Percentiles rank a stretch among this genome's conserved stretches.
These are phyloP conservation scores for Rhaphigaster nebulosa DNA, from an alignment of 2,888 invertebrate species.

Conservation along the genomic window DNA sequence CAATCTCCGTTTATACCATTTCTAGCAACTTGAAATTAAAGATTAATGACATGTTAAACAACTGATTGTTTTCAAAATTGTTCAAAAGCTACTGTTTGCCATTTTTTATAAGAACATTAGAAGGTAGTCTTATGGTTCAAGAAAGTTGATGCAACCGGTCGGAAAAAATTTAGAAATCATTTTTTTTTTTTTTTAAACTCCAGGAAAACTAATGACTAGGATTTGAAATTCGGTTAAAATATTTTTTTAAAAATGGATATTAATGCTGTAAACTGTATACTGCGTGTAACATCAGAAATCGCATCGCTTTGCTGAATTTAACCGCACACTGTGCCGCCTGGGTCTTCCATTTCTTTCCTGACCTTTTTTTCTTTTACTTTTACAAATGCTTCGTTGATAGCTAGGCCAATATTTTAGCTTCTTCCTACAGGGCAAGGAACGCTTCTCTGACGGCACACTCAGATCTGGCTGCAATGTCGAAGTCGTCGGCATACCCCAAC, in stretches of 20 bases:
- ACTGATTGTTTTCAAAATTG: neutral
- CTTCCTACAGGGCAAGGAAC: no score
- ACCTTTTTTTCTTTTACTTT: neutral
- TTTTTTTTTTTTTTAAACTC: neutral
- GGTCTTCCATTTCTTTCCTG: conserved; percentile 39
- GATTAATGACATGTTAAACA: neutral
- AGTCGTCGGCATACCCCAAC: no score
- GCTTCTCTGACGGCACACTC: no score
- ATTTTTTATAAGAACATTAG: no score
- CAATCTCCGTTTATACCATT: neutral
- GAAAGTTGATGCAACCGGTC: neutral
- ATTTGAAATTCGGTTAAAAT: neutral
- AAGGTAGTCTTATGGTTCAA: neutral
- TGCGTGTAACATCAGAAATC: neutral
- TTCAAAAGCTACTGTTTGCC: no score
- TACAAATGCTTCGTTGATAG: no score
- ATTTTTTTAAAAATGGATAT: neutral
- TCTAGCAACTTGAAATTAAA: neutral
- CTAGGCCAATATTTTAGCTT: no score
- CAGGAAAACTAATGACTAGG: neutral
- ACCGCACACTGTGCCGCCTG: neutral
- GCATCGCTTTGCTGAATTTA: neutral
- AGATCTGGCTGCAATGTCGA: no score
- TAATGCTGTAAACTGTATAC: neutral
- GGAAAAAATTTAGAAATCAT: no score